Base-by-base conservation (phyloP, 1,140 invertebrate species). In the Drosophila pruinosa region DNA sequence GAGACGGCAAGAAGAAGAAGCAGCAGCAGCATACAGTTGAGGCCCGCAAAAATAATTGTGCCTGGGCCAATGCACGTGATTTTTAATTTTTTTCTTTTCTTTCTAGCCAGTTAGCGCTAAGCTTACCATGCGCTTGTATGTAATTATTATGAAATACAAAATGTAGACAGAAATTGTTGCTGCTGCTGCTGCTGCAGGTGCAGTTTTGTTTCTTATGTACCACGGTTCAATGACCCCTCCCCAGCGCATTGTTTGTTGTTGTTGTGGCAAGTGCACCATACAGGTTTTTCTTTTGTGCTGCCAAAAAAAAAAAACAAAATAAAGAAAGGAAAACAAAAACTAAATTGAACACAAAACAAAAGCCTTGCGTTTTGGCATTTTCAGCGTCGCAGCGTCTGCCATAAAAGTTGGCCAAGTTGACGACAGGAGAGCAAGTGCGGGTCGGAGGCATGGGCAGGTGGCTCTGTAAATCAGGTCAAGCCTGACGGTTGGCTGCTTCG, bases 201-300 rank as follows among this genome's bases (percentile, higher is more conserved):
- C 72, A 50, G 68, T 78, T 81, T 74, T 80, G 34, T 38, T 67
- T 64, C 41, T 21, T 72, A 75, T 72, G 70, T 75, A 39, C 56
- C 48, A 48, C 43, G 31, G 81, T 86, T 86, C 81, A 88, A 52
- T 86, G 81, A 86, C 64, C 81, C 57, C 57, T 45, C 34, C 12
- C 2, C 34, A 14, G 15, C 1, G 34, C 28, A 53, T 56, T 68
- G 43, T 61, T 14, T 75, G 72, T 68, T 81, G 63, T 65, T 72
- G 31, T 74, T 86, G 82, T 88, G 82, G 82, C 82, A 86, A 86
- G 82, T 86, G 82, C 75, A 88, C 38, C 69, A 70, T 82, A 86
- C 82, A 82, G 78, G 78, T 86, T 86, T 86, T 81, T 67, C 78
- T 65, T 70, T 86, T 86, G 71, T 77, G 82, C 65, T 78, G 82